phyloP scores from a whole-genome alignment of 2,797 vertebrate species.

The Pygocentrus nattereri region DNA sequence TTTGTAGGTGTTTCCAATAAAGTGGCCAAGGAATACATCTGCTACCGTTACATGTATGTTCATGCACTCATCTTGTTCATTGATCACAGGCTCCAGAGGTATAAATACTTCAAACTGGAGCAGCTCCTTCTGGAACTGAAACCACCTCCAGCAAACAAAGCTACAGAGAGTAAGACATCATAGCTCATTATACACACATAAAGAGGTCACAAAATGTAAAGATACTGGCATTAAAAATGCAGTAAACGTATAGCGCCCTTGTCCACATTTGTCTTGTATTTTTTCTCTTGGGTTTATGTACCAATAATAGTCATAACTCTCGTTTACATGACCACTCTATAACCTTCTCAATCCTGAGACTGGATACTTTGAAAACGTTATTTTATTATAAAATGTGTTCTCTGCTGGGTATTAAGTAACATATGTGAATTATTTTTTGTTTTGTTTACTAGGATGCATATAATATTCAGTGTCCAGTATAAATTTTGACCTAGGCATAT shows the following conservation, averaged over 20 bases:
- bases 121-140: slow-evolving; percentile 73
- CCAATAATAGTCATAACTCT: too few relatives aligned
- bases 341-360: too few relatives aligned
- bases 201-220: too few relatives aligned
- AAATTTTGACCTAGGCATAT: too few relatives aligned
- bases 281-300: not conserved
- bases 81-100: slow-evolving; percentile 76
- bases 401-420: too few relatives aligned
- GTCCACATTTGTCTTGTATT: not conserved
- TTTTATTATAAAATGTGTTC: too few relatives aligned
- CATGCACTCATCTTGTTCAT: not conserved
- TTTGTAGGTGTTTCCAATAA: not conserved
- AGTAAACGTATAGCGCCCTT: not conserved
- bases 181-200: not conserved
- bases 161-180: slow-evolving; percentile 41
- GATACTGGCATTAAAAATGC: too few relatives aligned
- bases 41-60: not conserved
- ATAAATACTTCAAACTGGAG: slow-evolving; percentile 78
- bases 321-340: too few relatives aligned
- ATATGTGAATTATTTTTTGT: too few relatives aligned
- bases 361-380: too few relatives aligned
- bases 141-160: slow-evolving; percentile 46
- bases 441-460: too few relatives aligned
- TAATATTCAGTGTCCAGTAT: too few relatives aligned
- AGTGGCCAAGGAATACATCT: not conserved